A percentile compares a stretch with the other conserved stretches of the same genome.
phyloP scores from a whole-genome alignment of 1,140 invertebrate species.

The Diplogasteroides magnus region DNA sequence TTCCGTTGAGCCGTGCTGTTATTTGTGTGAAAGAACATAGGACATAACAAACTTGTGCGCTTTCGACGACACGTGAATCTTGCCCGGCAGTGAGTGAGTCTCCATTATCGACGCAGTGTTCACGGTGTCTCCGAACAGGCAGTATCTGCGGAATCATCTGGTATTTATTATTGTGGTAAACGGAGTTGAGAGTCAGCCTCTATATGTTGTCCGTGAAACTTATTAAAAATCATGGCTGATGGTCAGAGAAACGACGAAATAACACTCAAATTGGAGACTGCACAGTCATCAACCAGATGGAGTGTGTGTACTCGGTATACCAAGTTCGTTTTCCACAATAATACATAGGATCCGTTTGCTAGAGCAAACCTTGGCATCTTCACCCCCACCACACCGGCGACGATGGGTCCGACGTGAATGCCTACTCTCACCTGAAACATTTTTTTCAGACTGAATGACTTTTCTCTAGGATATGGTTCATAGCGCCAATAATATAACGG shows the following conservation, averaged over 20 bases:
- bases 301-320: too few species aligned
- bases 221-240: background rate
- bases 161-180: background rate
- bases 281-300: too few species aligned
- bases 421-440: constrained; percentile 26
- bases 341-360: background rate
- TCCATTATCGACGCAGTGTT: constrained; percentile 57
- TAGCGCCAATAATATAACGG: too few species aligned
- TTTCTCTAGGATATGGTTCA: too few species aligned
- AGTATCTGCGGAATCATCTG: constrained; percentile 57
- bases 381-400: constrained; percentile 61
- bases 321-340: too few species aligned
- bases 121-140: constrained; percentile 73
- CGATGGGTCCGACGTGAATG: constrained; percentile 48
- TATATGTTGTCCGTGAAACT: background rate
- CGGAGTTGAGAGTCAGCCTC: background rate
- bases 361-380: constrained; percentile 57
- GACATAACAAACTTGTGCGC: constrained; percentile 8
- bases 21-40: background rate
- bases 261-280: too few species aligned
- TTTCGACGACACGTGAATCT: constrained; percentile 46
- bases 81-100: constrained; percentile 39
- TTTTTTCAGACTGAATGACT: too few species aligned
- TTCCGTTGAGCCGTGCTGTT: background rate
- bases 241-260: too few species aligned